Conservation (phyloP, 2,797 vertebrate genomes). For the Muscicapa striata region DNA sequence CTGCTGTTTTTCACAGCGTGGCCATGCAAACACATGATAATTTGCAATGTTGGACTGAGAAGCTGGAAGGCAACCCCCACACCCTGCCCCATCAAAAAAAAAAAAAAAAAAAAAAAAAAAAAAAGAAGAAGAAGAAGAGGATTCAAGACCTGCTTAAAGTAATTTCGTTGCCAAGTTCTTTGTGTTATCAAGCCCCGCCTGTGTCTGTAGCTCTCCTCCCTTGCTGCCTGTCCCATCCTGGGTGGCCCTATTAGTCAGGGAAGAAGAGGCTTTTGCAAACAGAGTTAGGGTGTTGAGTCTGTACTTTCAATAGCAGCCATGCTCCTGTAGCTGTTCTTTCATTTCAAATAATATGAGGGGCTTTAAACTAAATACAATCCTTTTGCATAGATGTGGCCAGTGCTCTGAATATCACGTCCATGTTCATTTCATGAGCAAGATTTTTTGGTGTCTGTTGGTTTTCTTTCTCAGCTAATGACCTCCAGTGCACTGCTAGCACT, state of each 20-base stretch:
- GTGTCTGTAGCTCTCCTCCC: neutral
- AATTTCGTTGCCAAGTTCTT: slow-evolving; percentile 5
- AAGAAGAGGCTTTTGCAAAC: slow-evolving; percentile 1
- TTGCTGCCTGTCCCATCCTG: neutral
- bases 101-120: no score
- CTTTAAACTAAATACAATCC: neutral
- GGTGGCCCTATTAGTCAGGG: slow-evolving; percentile 17
- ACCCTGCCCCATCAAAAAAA: fast-evolving
- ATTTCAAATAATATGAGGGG: neutral
- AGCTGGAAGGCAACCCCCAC: neutral
- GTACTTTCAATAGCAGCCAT: neutral
- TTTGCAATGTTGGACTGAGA: neutral
- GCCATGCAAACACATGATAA: neutral
- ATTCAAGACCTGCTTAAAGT: neutral
- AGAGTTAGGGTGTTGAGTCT: neutral
- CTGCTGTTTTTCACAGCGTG: neutral
- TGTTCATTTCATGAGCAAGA: neutral
- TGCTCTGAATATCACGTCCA: neutral
- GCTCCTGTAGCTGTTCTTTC: neutral
- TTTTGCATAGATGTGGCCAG: neutral
- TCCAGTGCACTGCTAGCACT: neutral
- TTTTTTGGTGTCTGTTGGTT: neutral
- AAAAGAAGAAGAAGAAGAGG: no score
- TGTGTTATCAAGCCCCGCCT: neutral
- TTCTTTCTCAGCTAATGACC: neutral